A percentile compares a stretch with the other conserved stretches of the same genome.
Evolutionary conservation across 1,140 invertebrate genomes (phyloP).

Genomic region (Halyomorpha halys): DNA sequence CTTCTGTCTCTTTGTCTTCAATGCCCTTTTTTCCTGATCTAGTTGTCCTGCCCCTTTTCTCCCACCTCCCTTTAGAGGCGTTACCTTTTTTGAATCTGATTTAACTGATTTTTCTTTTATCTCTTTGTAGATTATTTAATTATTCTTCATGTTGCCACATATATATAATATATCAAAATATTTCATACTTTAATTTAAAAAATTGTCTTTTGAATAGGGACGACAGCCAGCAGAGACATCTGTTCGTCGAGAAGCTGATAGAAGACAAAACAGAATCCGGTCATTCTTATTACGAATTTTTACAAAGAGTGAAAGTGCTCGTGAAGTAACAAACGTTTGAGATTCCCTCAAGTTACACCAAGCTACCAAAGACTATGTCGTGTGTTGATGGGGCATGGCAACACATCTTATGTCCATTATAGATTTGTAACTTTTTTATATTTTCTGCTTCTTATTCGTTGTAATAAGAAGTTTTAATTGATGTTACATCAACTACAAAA

Average conservation of each 20-base stretch:
- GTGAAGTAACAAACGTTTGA: slow-evolving; percentile 53
- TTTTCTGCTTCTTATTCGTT: too few species aligned
- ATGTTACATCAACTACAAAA: slow-evolving; percentile 3
- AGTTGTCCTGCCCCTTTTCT: too few species aligned
- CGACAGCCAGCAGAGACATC: slow-evolving; percentile 66
- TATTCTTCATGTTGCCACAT: too few species aligned
- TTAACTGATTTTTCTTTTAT: too few species aligned
- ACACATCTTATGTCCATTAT: background rate
- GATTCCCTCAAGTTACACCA: background rate
- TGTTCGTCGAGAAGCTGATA: slow-evolving; percentile 80
- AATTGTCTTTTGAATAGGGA: slow-evolving; percentile 52
- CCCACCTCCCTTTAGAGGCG: too few species aligned
- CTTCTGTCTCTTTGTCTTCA: too few species aligned
- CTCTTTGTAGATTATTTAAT: too few species aligned
- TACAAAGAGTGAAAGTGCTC: slow-evolving; percentile 88
- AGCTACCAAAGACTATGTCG: slow-evolving; percentile 6
- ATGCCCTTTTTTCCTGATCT: too few species aligned
- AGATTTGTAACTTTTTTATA: slow-evolving; percentile 5
- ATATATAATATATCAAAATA: too few species aligned
- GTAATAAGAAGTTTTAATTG: background rate
- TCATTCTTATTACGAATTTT: slow-evolving; percentile 94
- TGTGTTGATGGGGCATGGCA: background rate
- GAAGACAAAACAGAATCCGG: slow-evolving; percentile 90
- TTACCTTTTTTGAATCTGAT: too few species aligned
- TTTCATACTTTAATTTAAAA: background rate